Base-by-base conservation (phyloP, 2,113 vertebrate genomes). In the Tragelaphus buxtoni region DNA sequence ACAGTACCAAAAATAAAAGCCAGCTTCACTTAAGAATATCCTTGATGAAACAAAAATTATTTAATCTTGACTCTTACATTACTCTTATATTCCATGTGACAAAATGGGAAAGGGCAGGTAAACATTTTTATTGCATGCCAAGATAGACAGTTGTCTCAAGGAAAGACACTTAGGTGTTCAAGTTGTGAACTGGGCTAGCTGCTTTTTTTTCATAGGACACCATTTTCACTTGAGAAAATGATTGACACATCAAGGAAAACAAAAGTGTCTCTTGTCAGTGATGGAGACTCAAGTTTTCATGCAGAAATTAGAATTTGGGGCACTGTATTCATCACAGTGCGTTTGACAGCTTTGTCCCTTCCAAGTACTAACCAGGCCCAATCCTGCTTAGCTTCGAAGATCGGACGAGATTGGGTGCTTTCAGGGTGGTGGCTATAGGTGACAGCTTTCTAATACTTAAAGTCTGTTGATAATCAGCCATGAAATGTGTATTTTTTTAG, bases 301-400 rank as follows among this genome's bases (percentile, higher is more conserved):
- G 45, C 18, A 65, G 92, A 95, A 95, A 61, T 91, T 83, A 87
- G 82, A 82, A 69, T 82, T 83, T 90, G 53, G 45, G 63, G 83
- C 72, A 63, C 18, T 72, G 10, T 3, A 39, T 72, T 86, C 9
- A 74, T 55, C 10, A 76, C 2, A 51, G 12, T 58, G 42, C 53
- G 49, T 20, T 89, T 65, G 17, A 76, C 28, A 42, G 60, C 58
- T 88, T 96, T 14, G 30, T 32, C 56, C 56, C 56, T 26, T 58
- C 56, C 24, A 58, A 58, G 56, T 58, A 58, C 56, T 26, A 10
- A 58, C 56, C 56, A 58, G 56, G 56, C 56, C 56, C 1, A 9
- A 26, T 24, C 56, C 56, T 58, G 56, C 24, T 58, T 24, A 58
- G 56, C 56, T 58, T 58, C 56, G 4, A 26, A 58, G 24, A 58